phyloP scores from a whole-genome alignment of 2,888 invertebrate species.

The Meloe dianella region DNA sequence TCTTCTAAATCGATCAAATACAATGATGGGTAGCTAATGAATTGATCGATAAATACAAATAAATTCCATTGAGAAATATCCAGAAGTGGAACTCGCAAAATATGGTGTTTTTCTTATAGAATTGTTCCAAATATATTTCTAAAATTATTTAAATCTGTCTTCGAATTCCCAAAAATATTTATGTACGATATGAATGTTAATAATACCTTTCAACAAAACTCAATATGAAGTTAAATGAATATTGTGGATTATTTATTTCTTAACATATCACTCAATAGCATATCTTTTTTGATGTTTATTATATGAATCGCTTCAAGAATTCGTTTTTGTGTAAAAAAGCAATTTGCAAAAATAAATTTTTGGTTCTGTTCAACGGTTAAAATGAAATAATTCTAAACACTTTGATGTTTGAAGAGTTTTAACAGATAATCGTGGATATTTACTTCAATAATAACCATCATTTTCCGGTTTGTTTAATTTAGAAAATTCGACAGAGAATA shows the following conservation, averaged over 20 bases:
- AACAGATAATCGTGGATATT: neutral
- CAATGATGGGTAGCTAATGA: too few species aligned
- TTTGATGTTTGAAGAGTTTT: neutral
- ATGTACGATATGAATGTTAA: neutral
- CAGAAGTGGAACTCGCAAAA: too few species aligned
- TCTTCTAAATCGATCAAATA: too few species aligned
- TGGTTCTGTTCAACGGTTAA: neutral
- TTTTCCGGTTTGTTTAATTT: neutral
- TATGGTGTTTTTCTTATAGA: too few species aligned
- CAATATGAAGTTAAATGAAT: neutral
- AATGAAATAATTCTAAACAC: neutral
- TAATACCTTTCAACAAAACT: neutral
- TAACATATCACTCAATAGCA: neutral
- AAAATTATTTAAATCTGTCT: too few species aligned
- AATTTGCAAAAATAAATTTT: neutral
- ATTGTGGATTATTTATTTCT: neutral
- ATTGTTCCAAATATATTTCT: too few species aligned
- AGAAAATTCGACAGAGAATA: too few species aligned
- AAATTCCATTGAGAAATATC: too few species aligned
- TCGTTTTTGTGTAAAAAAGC: neutral
- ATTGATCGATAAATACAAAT: too few species aligned
- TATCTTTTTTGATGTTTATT: neutral
- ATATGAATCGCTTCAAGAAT: neutral
- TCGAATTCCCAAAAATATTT: too few species aligned
- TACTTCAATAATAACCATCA: neutral